phyloP scores from a whole-genome alignment of 2,888 invertebrate species.

The Drosophila meridionalis region DNA sequence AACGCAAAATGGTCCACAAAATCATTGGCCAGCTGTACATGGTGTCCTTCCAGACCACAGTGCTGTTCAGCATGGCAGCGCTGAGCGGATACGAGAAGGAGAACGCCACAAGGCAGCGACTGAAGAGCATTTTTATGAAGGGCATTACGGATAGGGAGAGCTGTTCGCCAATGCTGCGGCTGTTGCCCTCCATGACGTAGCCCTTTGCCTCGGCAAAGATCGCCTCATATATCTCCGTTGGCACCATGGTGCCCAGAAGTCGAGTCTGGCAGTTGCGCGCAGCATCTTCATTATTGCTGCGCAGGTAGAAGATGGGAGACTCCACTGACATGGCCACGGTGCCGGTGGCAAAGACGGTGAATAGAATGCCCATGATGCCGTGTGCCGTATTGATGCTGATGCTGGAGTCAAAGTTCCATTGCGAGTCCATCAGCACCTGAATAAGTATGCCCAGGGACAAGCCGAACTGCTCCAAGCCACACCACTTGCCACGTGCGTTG shows the following conservation, averaged over 20 bases:
- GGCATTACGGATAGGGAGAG: slow-evolving; percentile 53
- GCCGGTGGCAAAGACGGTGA: slow-evolving; percentile 53
- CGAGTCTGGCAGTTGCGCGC: slow-evolving; percentile 61
- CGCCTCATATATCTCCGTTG: slow-evolving; percentile 42
- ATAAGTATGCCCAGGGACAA: slow-evolving; percentile 67
- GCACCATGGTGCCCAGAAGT: slow-evolving; percentile 47
- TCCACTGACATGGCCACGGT: slow-evolving; percentile 60
- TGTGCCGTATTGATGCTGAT: slow-evolving; percentile 63
- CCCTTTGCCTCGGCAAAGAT: slow-evolving; percentile 67
- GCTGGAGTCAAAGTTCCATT: slow-evolving; percentile 41
- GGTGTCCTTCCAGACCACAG: slow-evolving; percentile 9
- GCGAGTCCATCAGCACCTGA: slow-evolving; percentile 68
- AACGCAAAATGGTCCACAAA: slow-evolving; percentile 67
- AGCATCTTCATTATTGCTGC: slow-evolving; percentile 59
- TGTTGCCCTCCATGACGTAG: slow-evolving; percentile 69
- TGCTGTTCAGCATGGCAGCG: slow-evolving; percentile 50
- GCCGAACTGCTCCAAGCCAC: slow-evolving; percentile 73
- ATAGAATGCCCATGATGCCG: slow-evolving; percentile 74
- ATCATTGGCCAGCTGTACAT: slow-evolving; percentile 57
- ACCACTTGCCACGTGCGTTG: slow-evolving; percentile 65
- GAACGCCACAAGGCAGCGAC: slow-evolving; percentile 77
- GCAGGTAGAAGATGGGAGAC: slow-evolving; percentile 76
- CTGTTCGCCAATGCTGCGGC: slow-evolving; percentile 40
- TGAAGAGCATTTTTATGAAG: slow-evolving; percentile 68
- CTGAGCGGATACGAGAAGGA: slow-evolving; percentile 76